Evolutionary conservation across 2,888 invertebrate genomes (phyloP).

Genomic region (Pheosia tremula): DNA sequence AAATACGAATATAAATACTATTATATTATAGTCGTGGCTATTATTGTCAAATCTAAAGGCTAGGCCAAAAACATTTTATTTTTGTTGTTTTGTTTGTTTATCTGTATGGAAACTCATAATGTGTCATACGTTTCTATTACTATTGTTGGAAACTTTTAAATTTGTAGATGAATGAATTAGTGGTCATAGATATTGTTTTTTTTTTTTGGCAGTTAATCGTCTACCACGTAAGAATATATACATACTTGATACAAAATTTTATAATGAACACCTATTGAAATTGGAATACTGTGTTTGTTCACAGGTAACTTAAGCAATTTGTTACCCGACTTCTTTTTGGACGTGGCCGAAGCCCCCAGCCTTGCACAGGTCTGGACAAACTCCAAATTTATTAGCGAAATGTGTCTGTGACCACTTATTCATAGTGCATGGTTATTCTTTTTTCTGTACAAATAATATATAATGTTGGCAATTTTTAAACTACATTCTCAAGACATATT

Average conservation of each 20-base stretch:
- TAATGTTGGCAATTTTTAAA: too few relatives aligned
- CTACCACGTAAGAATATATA: too few relatives aligned
- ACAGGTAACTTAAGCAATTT: constrained; percentile 86
- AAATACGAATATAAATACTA: too few relatives aligned
- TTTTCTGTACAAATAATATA: constrained; percentile 9
- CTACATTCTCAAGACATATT: too few relatives aligned
- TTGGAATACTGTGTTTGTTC: constrained; percentile 64
- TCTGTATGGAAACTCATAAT: too few relatives aligned
- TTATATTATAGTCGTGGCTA: too few relatives aligned
- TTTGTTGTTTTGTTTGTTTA: too few relatives aligned
- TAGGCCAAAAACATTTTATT: too few relatives aligned
- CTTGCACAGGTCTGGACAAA: constrained; percentile 61
- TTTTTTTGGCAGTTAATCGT: too few relatives aligned
- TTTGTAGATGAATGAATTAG: constrained; percentile 13
- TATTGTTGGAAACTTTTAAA: neutral
- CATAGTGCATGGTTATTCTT: constrained; percentile 18
- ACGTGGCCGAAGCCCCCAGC: constrained; percentile 53
- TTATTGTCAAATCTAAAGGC: too few relatives aligned
- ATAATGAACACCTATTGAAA: constrained; percentile 6
- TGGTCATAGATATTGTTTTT: constrained; percentile 36
- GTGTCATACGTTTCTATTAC: too few relatives aligned
- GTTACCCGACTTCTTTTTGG: constrained; percentile 96
- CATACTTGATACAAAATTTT: too few relatives aligned
- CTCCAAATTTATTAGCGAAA: constrained; percentile 16
- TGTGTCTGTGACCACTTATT: constrained; percentile 54